Evolutionary conservation across 2,888 invertebrate species (phyloP).

Genomic region (Pterostichus madidus): DNA sequence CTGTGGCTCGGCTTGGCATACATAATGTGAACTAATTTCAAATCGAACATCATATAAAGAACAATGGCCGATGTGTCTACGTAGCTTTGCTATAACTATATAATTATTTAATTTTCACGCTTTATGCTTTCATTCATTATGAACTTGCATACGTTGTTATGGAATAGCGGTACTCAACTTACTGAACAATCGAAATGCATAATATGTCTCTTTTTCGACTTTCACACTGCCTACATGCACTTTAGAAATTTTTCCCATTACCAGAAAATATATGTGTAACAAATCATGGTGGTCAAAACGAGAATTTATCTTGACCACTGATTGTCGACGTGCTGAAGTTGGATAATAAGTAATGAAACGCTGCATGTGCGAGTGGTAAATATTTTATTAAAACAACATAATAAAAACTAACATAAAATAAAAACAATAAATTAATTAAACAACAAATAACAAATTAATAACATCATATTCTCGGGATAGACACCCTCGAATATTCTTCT

Average conservation of each 20-base stretch:
- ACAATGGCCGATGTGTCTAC: conserved; percentile 21
- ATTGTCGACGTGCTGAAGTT: no score
- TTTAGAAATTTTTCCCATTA: background rate
- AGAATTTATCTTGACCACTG: no score
- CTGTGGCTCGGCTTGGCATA: background rate
- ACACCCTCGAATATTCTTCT: no score
- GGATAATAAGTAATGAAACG: no score
- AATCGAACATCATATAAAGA: conserved; percentile 21
- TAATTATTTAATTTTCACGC: conserved; percentile 61
- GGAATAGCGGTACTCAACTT: conserved; percentile 29
- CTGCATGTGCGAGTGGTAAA: no score
- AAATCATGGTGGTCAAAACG: no score
- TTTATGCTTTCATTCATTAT: conserved; percentile 57
- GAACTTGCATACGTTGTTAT: conserved; percentile 19
- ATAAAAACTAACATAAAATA: no score
- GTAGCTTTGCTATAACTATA: conserved; percentile 18
- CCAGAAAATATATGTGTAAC: no score
- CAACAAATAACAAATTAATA: no score
- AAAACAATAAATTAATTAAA: no score
- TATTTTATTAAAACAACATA: no score
- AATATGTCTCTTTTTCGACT: conserved; percentile 8
- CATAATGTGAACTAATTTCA: conserved; percentile 27
- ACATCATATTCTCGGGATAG: no score
- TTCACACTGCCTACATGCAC: background rate
- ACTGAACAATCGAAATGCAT: conserved; percentile 47